Evolutionary conservation across 2,113 vertebrate genomes (phyloP).

Genomic region (Ardeotis arabs): DNA sequence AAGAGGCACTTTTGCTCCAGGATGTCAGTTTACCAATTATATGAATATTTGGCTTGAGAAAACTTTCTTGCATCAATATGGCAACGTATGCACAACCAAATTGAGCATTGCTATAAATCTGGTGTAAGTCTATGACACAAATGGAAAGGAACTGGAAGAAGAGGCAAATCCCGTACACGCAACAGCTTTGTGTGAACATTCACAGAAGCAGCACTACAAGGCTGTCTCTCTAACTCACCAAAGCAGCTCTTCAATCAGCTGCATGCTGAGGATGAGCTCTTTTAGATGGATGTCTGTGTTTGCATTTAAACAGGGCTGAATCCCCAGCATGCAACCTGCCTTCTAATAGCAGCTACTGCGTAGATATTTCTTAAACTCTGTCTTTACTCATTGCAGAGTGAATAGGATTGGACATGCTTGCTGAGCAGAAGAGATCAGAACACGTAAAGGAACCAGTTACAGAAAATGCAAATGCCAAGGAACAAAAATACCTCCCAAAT

Average conservation of each 20-base stretch:
- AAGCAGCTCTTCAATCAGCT: neutral
- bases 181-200: neutral
- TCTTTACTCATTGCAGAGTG: neutral
- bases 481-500: slow-evolving; percentile 50
- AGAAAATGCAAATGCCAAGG: slow-evolving; percentile 41
- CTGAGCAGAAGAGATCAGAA: slow-evolving; percentile 67
- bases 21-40: neutral
- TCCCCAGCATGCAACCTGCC: neutral
- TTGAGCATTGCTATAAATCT: neutral
- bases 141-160: neutral
- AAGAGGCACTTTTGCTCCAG: neutral
- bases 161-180: neutral
- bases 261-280: neutral
- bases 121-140: neutral
- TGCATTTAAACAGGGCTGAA: neutral
- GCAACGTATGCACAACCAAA: neutral
- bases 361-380: slow-evolving; percentile 10
- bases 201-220: neutral
- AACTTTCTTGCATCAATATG: neutral
- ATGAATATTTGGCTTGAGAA: neutral
- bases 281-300: neutral
- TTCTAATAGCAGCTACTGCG: neutral
- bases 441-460: slow-evolving; percentile 13
- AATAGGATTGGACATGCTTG: slow-evolving; percentile 50
- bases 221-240: neutral